A percentile compares a stretch with the other conserved stretches of the same genome.
These are phyloP conservation scores for Zootermopsis nevadensis DNA, from an alignment of 2,888 invertebrate species.

Conservation along the genomic window DNA sequence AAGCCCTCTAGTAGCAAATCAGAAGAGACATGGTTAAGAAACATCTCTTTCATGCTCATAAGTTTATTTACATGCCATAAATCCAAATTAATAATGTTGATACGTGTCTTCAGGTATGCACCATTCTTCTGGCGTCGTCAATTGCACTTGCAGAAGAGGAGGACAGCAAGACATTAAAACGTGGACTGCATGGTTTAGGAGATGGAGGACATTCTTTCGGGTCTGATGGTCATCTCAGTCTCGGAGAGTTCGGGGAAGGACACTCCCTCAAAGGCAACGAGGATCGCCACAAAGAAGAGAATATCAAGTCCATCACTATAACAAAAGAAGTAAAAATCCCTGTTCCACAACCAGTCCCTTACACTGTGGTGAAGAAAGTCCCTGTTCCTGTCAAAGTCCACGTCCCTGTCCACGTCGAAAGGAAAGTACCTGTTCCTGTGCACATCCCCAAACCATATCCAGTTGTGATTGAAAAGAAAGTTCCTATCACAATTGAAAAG, in stretches of 20 bases:
- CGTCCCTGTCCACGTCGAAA: conserved; percentile 45
- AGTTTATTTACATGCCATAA: too few species aligned
- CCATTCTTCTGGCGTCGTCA: conserved; percentile 20
- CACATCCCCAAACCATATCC: conserved; percentile 27
- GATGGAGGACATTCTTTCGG: neutral
- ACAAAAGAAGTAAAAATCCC: conserved; percentile 50
- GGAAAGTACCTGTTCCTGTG: conserved; percentile 57
- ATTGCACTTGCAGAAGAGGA: conserved; percentile 51
- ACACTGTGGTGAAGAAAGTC: conserved; percentile 60
- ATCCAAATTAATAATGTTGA: too few species aligned
- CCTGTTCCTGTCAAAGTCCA: conserved; percentile 56
- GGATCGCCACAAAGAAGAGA: neutral
- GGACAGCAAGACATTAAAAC: conserved; percentile 58
- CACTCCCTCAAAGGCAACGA: neutral
- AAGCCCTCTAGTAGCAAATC: too few species aligned
- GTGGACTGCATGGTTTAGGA: neutral
- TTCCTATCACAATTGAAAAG: conserved; percentile 63
- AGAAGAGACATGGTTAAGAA: too few species aligned
- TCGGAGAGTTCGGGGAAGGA: neutral
- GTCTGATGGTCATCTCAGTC: neutral
- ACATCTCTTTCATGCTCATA: too few species aligned
- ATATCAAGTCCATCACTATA: conserved; percentile 45
- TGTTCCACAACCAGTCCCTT: conserved; percentile 60
- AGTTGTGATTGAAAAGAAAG: conserved; percentile 47
- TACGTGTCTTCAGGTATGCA: conserved; percentile 24